phyloP scores from a whole-genome alignment of 2,888 invertebrate genomes.

The Leucophenga maculata region DNA sequence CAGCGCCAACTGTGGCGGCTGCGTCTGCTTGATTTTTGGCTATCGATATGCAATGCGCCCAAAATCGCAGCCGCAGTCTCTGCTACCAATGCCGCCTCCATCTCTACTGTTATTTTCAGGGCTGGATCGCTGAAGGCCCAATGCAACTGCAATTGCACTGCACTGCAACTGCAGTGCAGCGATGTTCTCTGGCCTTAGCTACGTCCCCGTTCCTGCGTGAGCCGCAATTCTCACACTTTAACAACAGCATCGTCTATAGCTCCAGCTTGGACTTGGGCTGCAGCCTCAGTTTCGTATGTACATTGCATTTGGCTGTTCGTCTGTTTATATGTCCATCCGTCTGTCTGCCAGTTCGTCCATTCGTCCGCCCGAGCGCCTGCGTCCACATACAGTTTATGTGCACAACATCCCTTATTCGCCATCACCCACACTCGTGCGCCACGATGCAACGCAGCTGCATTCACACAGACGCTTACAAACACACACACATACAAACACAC shows the following conservation, averaged over 20 bases:
- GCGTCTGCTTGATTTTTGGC: constrained; percentile 7
- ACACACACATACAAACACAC: constrained; percentile 20
- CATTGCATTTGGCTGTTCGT: constrained; percentile 12
- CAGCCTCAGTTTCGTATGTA: constrained; percentile 31
- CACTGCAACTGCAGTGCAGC: constrained; percentile 31
- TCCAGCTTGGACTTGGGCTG: constrained; percentile 28
- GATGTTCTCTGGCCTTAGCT: constrained; percentile 29
- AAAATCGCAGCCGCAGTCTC: not conserved
- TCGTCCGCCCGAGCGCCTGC: constrained; percentile 2
- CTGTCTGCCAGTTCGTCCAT: not conserved
- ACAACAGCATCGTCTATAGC: constrained; percentile 36
- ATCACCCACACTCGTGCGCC: constrained; percentile 4
- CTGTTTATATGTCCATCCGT: not conserved
- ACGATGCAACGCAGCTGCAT: constrained; percentile 13
- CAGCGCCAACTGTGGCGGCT: constrained; percentile 16
- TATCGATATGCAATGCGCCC: not conserved
- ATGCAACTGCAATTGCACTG: constrained; percentile 38
- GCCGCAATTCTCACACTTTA: constrained; percentile 22
- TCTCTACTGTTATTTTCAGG: constrained; percentile 6
- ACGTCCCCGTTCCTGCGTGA: no score
- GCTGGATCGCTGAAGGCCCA: constrained; percentile 22
- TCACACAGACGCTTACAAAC: constrained; percentile 11
- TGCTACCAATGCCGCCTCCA: constrained; percentile 8
- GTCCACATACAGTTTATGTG: not conserved
- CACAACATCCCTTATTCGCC: constrained; percentile 12